Base-by-base conservation (phyloP, 2,888 invertebrate genomes). In the Willowsia nigromaculata region DNA sequence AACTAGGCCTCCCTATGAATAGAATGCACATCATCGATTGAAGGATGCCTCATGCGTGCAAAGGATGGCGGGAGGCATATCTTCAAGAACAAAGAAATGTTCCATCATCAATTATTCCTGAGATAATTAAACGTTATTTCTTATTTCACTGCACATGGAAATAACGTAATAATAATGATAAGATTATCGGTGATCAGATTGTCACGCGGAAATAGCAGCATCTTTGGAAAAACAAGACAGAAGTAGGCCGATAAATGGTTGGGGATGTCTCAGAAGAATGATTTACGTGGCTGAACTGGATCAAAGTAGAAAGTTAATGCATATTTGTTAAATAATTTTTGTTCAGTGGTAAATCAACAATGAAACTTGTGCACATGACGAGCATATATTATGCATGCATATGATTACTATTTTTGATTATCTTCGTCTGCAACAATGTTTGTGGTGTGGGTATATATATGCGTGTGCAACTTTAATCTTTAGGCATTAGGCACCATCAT, bases 281-380 rank as follows among this genome's bases (percentile, higher is more conserved):
- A 90, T 90, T 90, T 90, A 90, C 90, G 74, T 40, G 40, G 53
- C 53, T 80, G 62, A 90, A 90, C 85, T 90, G 87, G 90, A 90
- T 90, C 90, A 89, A 87, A 90, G 87, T 90, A 90, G 90, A 90
- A 90, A 90, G 90, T 90, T 84, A 81, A 83, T 86, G 80, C 80
- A 80, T 68, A 80, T 78, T 81, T 71, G 81, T 87, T 87, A 80
- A 87, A 87, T 81, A 87, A 87, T 65, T 81, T 81, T 40, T 62
- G 62, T 62, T 50, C 80, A 76, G 59, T 30, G 85, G 50, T 78
- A 50, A 85, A 80, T 85, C 78, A 78, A 85, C 74, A 85, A 37
- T 80, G 78, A 43, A 85, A 78, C 78, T 18, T 74, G 74, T 9
- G 30, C 27, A 65, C 78, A 65, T 76, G 50, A 59, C 71, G 71